Evolutionary conservation across 2,888 invertebrate species (phyloP).

Genomic region (Prionchulus punctatus): DNA sequence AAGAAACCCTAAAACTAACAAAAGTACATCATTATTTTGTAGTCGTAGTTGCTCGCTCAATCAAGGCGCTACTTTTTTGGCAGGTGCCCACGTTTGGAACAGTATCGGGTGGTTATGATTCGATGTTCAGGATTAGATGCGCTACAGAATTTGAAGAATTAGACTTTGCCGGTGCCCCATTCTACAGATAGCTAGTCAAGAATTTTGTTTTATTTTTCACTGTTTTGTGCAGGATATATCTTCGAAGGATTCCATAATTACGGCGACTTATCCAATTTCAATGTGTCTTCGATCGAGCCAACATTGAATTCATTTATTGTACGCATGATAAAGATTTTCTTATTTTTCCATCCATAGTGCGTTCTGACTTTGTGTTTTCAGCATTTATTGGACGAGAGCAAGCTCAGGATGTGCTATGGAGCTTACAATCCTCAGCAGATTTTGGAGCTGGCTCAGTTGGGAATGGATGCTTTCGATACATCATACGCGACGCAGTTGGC

Average conservation of each 20-base stretch:
- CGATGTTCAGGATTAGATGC: too few species aligned
- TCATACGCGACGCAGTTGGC: constrained; percentile 21
- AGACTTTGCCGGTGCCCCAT: too few species aligned
- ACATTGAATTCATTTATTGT: background rate
- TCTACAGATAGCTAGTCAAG: background rate
- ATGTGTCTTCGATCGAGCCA: background rate
- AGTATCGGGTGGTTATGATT: too few species aligned
- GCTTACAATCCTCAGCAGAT: constrained; percentile 14
- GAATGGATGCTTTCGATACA: constrained; percentile 28
- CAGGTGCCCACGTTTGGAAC: too few species aligned
- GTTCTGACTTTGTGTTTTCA: background rate
- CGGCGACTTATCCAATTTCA: background rate
- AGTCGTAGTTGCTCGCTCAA: too few species aligned
- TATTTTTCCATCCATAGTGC: background rate
- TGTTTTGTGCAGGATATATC: background rate
- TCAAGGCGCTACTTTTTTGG: too few species aligned
- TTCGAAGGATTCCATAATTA: background rate
- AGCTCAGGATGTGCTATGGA: constrained; percentile 5
- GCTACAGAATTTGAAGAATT: too few species aligned
- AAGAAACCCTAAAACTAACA: background rate
- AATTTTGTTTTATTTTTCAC: background rate
- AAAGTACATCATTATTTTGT: too few species aligned
- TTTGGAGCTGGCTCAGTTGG: constrained; percentile 15
- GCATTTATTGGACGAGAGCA: background rate
- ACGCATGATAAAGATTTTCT: background rate